Conservation (phyloP, 2,113 vertebrate genomes). For the Anarhynchus alexandrinus region DNA sequence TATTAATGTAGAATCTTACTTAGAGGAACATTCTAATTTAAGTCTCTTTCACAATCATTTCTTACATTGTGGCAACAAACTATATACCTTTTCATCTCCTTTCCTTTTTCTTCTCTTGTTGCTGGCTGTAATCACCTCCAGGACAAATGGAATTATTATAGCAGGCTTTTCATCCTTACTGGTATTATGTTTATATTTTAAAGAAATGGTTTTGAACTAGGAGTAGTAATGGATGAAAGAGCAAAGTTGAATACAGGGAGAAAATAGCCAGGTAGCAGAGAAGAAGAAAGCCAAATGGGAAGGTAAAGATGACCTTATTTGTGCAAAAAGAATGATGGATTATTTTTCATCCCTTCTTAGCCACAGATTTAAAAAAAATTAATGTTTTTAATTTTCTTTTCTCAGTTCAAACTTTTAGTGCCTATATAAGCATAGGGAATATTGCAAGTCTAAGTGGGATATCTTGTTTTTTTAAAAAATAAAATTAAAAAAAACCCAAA, state of each 20-base stretch:
- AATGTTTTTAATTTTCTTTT: constrained; percentile 54
- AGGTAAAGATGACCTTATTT: not conserved
- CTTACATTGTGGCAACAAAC: not conserved
- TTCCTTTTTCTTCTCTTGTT: not conserved
- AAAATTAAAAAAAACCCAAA: not conserved
- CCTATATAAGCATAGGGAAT: not conserved
- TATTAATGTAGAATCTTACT: not conserved
- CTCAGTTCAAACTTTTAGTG: not conserved
- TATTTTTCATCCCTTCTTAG: not conserved
- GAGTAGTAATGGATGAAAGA: not conserved
- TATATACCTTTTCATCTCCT: not conserved
- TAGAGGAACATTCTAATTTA: not conserved
- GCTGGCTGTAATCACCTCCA: not conserved
- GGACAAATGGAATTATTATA: not conserved
- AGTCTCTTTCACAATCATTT: not conserved
- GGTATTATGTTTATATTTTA: not conserved
- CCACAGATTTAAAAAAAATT: constrained; percentile 4
- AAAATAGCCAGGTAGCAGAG: not conserved
- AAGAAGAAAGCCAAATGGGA: not conserved
- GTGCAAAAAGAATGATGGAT: not conserved
- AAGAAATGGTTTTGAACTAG: not conserved
- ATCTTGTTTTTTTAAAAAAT: not conserved
- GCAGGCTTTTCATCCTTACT: not conserved
- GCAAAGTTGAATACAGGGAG: not conserved
- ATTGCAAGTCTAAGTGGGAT: not conserved